Evolutionary conservation across 2,888 invertebrate species (phyloP), one percentile per base, ranked within the genome.

Genomic region (Coelogynopora nodosa): DNA sequence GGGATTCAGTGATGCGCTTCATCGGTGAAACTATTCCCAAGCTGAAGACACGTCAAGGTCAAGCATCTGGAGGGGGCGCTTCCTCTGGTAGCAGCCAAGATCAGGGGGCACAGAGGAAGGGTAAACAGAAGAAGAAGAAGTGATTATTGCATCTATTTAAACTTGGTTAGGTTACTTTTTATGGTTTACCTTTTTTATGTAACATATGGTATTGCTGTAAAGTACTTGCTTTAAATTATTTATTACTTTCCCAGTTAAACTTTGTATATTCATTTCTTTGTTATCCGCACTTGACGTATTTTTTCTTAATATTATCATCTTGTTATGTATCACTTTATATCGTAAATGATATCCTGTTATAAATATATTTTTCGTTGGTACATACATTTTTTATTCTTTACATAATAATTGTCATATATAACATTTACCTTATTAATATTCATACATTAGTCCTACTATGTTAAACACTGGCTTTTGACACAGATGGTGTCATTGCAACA

Each of bases 11-110:
- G 0, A 86, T 97, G 93, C 90, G 93, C 86, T 94, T 95, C 91
- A 92, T 96, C 88, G 95, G 95, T 26, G 94, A 94, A 89, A 95
- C 94, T 91, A 97, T 98, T 91, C 97, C 97, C 0, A 96, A 97
- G 91, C 92, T 97, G 88, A 98, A 97, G 91, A 94, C 94, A 13
- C 93, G 97, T 0, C 84, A 86, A 28, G 85, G 82, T 86, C 10
- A 29, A 67, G 13, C 67, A 5, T 10, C 23, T 2, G 84, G 84
- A 1, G 23, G 23, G 49, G 30, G 10, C 10, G 2, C 80, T 13
- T 31, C 81, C 23, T 10, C 81, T 5, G 81, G 81, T 23, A 23
- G 81, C 18, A 49, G 49, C 49, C 49, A 49, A 18, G 49, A 49
- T 49, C 18, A 5, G 18, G 49, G 10, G 5, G 49, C 10, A 13